A percentile compares a stretch with the other conserved stretches of the same genome.
Conservation (phyloP, 2,888 invertebrate genomes). For the Seira sanloemensis region DNA sequence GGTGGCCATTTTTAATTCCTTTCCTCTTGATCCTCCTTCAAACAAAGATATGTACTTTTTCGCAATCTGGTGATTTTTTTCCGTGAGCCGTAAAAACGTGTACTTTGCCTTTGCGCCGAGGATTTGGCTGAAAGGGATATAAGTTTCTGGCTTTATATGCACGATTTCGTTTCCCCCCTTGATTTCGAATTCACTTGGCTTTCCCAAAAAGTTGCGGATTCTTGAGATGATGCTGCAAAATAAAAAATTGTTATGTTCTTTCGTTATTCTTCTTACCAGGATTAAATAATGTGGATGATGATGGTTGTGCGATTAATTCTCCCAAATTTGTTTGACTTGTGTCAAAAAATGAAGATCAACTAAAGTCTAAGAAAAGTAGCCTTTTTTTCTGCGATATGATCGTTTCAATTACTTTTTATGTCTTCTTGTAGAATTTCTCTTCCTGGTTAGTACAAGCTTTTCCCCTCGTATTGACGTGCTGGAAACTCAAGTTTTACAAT, state of each 20-base stretch:
- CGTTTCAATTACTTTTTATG: not conserved
- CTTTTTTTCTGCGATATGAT: no score
- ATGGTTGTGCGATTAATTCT: not conserved
- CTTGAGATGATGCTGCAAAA: conserved; percentile 17
- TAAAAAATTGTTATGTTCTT: not conserved
- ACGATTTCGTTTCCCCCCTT: not conserved
- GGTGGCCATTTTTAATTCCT: conserved; percentile 82
- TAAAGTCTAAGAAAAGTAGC: not conserved
- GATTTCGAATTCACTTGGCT: conserved; percentile 12
- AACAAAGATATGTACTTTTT: not conserved
- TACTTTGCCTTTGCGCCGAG: not conserved
- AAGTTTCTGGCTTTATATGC: conserved; percentile 34
- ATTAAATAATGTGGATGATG: not conserved
- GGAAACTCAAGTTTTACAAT: not conserved
- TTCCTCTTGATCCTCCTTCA: conserved; percentile 17
- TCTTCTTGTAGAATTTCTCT: not conserved
- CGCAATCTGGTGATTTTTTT: conserved; percentile 1
- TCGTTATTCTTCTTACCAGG: not conserved
- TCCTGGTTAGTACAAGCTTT: not conserved
- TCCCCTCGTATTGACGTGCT: not conserved
- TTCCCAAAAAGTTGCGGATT: conserved; percentile 9
- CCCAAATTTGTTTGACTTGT: not conserved
- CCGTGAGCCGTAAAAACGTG: not conserved
- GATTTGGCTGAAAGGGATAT: conserved; percentile 34
- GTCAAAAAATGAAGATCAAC: not conserved